Percentiles rank a stretch among this genome's conserved stretches.
Evolutionary conservation across 2,888 invertebrate genomes (phyloP).

Genomic region (Rhamnusium bicolor): DNA sequence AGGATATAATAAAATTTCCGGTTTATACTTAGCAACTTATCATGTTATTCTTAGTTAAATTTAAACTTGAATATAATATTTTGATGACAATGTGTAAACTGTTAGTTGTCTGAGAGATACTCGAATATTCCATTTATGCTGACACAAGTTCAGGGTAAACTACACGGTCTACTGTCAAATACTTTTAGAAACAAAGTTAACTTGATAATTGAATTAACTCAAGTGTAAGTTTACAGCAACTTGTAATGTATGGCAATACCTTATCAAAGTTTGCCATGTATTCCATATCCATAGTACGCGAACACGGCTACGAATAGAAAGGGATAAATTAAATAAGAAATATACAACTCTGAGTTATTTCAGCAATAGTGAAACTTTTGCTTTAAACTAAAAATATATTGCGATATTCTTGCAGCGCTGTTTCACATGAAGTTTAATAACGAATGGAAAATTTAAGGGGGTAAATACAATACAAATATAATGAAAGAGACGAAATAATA

Average conservation of each 20-base stretch:
- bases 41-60: neutral
- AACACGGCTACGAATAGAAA: neutral
- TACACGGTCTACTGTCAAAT: constrained; percentile 50
- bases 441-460: neutral
- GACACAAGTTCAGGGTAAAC: constrained; percentile 51
- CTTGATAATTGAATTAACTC: constrained; percentile 51
- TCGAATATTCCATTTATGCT: constrained; percentile 52
- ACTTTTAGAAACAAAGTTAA: constrained; percentile 52
- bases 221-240: constrained; percentile 49
- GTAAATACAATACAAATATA: neutral
- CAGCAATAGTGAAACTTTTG: neutral
- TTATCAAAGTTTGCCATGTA: constrained; percentile 36
- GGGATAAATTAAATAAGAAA: constrained; percentile 10
- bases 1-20: neutral
- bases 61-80: constrained; percentile 2
- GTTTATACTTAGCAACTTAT: neutral
- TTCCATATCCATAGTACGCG: constrained; percentile 7
- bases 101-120: constrained; percentile 28
- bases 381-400: neutral
- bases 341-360: neutral
- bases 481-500: neutral
- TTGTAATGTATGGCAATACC: constrained; percentile 38
- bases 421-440: neutral
- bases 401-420: neutral
- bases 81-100: constrained; percentile 25